These are phyloP conservation scores for Bicyclus anynana DNA, from an alignment of 1,140 invertebrate genomes.

Conservation along the genomic window DNA sequence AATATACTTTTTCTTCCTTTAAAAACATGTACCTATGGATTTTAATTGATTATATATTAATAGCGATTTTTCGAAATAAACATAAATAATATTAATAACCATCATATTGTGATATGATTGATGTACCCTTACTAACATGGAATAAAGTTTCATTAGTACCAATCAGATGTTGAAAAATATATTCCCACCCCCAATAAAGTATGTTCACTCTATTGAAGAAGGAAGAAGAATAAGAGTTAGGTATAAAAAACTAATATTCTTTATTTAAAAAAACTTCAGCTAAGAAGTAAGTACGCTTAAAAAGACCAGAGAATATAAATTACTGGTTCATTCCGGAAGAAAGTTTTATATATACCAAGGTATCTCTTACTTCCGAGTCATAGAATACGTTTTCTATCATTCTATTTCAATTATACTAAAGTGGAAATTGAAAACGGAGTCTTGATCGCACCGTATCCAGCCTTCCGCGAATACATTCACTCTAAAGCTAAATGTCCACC, in stretches of 20 bases:
- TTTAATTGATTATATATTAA: too few relatives aligned
- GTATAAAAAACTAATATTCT: neutral
- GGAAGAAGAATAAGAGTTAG: neutral
- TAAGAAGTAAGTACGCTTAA: neutral
- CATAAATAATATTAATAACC: too few relatives aligned
- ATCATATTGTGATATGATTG: too few relatives aligned
- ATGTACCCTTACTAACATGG: too few relatives aligned
- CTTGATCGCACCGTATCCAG: slow-evolving; percentile 1
- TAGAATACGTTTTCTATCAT: slow-evolving; percentile 2
- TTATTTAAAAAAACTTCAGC: neutral
- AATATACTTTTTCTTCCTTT: too few relatives aligned
- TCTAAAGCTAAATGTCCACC: neutral
- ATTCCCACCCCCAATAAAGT: too few relatives aligned
- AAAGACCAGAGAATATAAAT: neutral
- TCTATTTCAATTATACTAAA: slow-evolving; percentile 14
- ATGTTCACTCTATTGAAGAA: too few relatives aligned
- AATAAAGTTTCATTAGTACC: too few relatives aligned
- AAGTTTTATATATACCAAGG: neutral
- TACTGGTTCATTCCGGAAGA: neutral
- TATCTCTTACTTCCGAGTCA: neutral
- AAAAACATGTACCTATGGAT: too few relatives aligned
- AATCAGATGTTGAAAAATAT: too few relatives aligned
- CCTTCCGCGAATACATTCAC: neutral
- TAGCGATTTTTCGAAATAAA: too few relatives aligned
- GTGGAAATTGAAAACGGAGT: slow-evolving; percentile 14